phyloP scores from a whole-genome alignment of 2,797 vertebrate species.

The Columba guinea region DNA sequence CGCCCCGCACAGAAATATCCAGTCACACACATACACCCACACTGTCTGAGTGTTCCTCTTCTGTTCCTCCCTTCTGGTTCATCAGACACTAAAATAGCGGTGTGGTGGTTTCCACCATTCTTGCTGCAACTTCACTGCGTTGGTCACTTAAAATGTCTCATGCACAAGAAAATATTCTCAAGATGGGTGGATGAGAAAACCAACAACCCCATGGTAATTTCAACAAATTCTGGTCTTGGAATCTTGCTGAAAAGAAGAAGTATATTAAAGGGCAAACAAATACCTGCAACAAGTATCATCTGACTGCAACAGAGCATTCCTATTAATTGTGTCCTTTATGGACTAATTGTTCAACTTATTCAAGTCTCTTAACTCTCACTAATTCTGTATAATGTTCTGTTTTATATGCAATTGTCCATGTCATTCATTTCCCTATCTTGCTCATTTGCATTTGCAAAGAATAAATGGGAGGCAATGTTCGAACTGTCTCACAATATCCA shows the following conservation, averaged over 20 bases:
- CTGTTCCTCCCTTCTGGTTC: neutral
- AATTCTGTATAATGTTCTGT: slow-evolving; percentile 10
- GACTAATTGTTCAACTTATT: slow-evolving; percentile 35
- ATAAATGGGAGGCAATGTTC: neutral
- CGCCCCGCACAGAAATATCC: neutral
- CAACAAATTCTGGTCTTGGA: neutral
- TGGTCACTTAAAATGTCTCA: neutral
- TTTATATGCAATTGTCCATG: slow-evolving; percentile 17
- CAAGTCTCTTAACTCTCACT: slow-evolving; percentile 24
- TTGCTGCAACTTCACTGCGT: neutral
- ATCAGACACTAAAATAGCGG: neutral
- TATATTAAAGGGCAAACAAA: neutral
- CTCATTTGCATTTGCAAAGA: slow-evolving; percentile 23
- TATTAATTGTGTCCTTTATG: neutral
- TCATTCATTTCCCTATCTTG: slow-evolving; percentile 20
- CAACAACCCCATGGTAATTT: neutral
- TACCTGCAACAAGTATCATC: slow-evolving; percentile 16
- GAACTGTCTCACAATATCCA: neutral
- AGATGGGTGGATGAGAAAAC: neutral
- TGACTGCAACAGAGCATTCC: slow-evolving; percentile 12
- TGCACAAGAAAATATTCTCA: neutral
- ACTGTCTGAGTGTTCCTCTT: neutral
- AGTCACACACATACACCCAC: neutral
- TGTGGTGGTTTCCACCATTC: neutral
- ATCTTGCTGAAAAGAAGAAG: neutral